phyloP scores from a whole-genome alignment of 2,888 invertebrate species.

The Andrena flavipes region DNA sequence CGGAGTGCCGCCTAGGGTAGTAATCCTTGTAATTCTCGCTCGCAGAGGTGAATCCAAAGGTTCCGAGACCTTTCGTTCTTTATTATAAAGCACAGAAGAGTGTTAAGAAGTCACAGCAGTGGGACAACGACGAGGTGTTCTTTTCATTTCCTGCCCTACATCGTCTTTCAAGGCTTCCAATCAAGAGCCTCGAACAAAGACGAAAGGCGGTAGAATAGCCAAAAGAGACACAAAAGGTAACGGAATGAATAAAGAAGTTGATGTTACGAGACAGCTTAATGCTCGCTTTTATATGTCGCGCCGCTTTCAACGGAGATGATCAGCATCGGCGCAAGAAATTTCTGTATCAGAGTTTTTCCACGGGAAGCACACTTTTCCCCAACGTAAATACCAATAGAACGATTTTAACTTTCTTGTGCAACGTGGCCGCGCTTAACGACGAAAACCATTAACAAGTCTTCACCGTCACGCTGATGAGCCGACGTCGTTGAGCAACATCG shows the following conservation, averaged over 20 bases:
- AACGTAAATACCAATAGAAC: conserved; percentile 21
- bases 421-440: conserved; percentile 44
- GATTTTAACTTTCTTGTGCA: conserved; percentile 49
- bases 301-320: neutral
- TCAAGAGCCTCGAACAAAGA: neutral
- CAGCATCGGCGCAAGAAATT: neutral
- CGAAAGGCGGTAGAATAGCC: neutral
- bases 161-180: neutral
- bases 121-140: no score
- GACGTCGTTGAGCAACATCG: conserved; percentile 34
- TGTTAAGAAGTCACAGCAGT: neutral
- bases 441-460: conserved; percentile 58
- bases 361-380: neutral
- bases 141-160: no score
- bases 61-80: neutral
- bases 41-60: neutral
- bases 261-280: conserved; percentile 1
- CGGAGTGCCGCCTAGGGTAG: neutral
- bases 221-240: neutral
- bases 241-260: neutral
- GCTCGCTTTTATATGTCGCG: neutral
- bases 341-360: neutral
- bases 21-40: conserved; percentile 8
- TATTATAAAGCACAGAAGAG: neutral
- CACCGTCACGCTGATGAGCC: conserved; percentile 23